Conservation (phyloP, 2,113 vertebrate genomes). For the Xiphias gladius region DNA sequence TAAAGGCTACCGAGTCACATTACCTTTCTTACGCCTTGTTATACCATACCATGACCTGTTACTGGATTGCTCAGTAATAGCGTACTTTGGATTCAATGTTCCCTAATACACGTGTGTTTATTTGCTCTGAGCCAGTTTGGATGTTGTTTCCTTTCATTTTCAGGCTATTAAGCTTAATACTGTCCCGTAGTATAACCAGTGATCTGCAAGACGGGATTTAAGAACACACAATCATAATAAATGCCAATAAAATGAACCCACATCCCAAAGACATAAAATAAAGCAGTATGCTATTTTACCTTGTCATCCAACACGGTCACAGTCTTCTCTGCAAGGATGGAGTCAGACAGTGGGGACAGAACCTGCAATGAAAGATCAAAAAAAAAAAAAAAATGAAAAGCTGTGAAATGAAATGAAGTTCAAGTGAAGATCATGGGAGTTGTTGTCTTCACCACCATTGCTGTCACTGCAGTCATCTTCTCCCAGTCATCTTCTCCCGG, state of each 20-base stretch:
- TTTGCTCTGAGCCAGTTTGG: not conserved
- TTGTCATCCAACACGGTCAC: slow-evolving; percentile 94
- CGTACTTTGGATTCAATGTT: not conserved
- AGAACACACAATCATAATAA: not conserved
- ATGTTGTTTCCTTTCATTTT: slow-evolving; percentile 16
- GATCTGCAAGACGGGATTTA: not conserved
- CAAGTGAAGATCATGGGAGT: not conserved
- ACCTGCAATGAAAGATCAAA: slow-evolving; percentile 85
- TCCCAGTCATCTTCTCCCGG: no score
- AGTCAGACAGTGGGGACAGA: slow-evolving; percentile 94
- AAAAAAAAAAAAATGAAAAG: not conserved
- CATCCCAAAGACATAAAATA: not conserved
- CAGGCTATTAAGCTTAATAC: not conserved
- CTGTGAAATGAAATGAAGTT: not conserved
- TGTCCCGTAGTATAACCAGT: not conserved
- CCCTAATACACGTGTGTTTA: not conserved
- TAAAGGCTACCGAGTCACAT: not conserved
- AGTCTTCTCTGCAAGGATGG: slow-evolving; percentile 97
- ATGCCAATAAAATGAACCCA: not conserved
- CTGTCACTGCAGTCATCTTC: no score
- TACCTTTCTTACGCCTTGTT: not conserved
- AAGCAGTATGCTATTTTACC: slow-evolving; percentile 80
- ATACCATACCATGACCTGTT: not conserved
- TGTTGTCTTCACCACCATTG: not conserved
- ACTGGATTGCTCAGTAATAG: not conserved